Conservation (phyloP, 1,140 invertebrate species). For the Psilanteris sp. region DNA sequence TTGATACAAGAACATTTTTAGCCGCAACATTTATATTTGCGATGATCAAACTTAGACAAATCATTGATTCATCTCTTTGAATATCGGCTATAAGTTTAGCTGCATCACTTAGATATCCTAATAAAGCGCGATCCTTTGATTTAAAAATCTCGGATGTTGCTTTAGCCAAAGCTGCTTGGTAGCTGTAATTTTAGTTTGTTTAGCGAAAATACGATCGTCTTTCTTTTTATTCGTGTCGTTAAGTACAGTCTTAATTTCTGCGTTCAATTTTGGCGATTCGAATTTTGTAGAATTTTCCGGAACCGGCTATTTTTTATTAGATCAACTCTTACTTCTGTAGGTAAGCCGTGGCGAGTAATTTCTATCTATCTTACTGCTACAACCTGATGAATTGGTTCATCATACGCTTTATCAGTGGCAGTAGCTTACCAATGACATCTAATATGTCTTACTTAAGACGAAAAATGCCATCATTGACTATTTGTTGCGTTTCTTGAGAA, state of each 20-base stretch:
- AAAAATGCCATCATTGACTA: too few species aligned
- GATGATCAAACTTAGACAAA: conserved; percentile 27
- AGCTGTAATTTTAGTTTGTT: conserved; percentile 3
- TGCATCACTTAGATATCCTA: not conserved
- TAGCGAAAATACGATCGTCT: conserved; percentile 8
- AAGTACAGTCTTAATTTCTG: not conserved
- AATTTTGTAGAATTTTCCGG: not conserved
- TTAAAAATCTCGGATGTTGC: too few species aligned
- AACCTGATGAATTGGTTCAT: too few species aligned
- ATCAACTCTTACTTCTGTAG: not conserved
- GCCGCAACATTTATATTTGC: conserved; percentile 11
- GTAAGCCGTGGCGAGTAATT: too few species aligned
- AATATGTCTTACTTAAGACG: too few species aligned
- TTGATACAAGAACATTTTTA: conserved; percentile 1
- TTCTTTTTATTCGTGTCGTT: not conserved
- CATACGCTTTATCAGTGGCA: too few species aligned
- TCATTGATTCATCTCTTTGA: conserved; percentile 23
- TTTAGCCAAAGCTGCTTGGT: not conserved
- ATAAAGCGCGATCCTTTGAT: not conserved
- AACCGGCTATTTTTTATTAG: not conserved
- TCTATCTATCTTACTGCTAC: too few species aligned
- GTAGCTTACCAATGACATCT: too few species aligned
- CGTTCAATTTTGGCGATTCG: not conserved
- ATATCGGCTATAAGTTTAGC: conserved; percentile 8
- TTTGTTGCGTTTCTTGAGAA: too few species aligned